Base-by-base conservation (phyloP, 1,140 invertebrate genomes). In the Bombyx mandarina region DNA sequence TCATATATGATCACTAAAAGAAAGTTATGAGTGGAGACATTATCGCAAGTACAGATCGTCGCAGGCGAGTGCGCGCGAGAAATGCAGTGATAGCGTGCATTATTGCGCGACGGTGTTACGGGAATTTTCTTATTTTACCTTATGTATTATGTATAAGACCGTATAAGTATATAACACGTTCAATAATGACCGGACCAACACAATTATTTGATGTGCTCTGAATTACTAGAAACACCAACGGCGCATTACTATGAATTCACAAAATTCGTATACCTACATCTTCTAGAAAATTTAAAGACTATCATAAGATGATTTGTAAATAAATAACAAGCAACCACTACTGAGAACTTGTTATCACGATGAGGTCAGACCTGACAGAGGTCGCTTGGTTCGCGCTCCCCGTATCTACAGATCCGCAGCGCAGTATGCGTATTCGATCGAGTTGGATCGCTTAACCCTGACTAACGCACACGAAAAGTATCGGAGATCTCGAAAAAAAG, bases 71-170 rank as follows among this genome's bases (percentile, higher is more conserved):
- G 79, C 69, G 54, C 77, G 57, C 54, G 59, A 62, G 79, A 67
- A 82, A 86, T 86, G 80, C 71, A 75, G 62, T 56, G 65, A 62
- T 77, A 66, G 75, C 80, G 77, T 80, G 76, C 57, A 35, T 48
- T 9, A 5, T 62, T 48, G 57, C 60, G 66, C 65, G 59, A 56
- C 48, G 52, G 64, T 60, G 60, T 63, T 45, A 64, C 68, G 73
- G 74, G 73, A 83, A 83, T 78, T 35, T 79, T 80, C 69, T 71
- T 74, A 73, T 79, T 70, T 71, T 79, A 71, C 74, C 74, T 69
- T 65, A 82, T 85, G 77, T 77, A 65, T 82, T 71, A 85, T 79
- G 73, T 74, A 81, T 81, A 54, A 60, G 50, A 8, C 9, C 18
- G 18, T 50, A 50, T 18, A 18, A 26, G 18, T 50, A 7, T 35